Conservation (phyloP, 1,140 invertebrate genomes). For the Cardiocondyla obscurior region DNA sequence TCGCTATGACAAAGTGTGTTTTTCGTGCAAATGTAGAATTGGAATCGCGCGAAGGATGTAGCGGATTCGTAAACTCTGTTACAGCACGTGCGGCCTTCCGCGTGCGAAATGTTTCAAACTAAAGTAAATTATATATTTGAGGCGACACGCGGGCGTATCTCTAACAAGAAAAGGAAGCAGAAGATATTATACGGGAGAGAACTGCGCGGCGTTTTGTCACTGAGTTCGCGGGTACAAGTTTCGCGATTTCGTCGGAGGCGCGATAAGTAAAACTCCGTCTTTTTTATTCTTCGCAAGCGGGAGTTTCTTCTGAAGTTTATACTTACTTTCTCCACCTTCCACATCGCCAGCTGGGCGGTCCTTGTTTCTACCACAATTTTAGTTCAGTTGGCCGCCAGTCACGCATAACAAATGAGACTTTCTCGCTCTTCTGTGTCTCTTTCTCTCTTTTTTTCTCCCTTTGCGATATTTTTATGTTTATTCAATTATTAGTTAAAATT, state of each 20-base stretch:
- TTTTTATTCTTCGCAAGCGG: slow-evolving; percentile 62
- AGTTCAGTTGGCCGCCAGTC: slow-evolving; percentile 68
- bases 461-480: slow-evolving; percentile 16
- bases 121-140: slow-evolving; percentile 66
- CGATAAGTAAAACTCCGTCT: slow-evolving; percentile 68
- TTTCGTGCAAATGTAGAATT: slow-evolving; percentile 24
- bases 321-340: slow-evolving; percentile 66
- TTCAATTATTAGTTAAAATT: slow-evolving; percentile 15
- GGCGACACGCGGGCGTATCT: slow-evolving; percentile 45
- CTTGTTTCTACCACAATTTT: slow-evolving; percentile 72
- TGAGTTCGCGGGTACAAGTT: slow-evolving; percentile 65
- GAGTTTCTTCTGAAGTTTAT: slow-evolving; percentile 67
- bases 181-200: slow-evolving; percentile 65
- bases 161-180: slow-evolving; percentile 58
- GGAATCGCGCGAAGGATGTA: not conserved
- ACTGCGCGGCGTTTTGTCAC: slow-evolving; percentile 63
- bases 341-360: slow-evolving; percentile 37
- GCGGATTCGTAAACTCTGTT: slow-evolving; percentile 20
- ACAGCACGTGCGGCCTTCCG: not conserved
- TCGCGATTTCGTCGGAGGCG: slow-evolving; percentile 66
- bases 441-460: not conserved
- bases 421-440: not conserved
- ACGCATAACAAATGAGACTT: slow-evolving; percentile 69
- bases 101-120: slow-evolving; percentile 57
- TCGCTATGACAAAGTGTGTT: slow-evolving; percentile 26